A percentile compares a stretch with the other conserved stretches of the same genome.
phyloP scores from a whole-genome alignment of 1,140 invertebrate species.

The Orchesella cincta region DNA sequence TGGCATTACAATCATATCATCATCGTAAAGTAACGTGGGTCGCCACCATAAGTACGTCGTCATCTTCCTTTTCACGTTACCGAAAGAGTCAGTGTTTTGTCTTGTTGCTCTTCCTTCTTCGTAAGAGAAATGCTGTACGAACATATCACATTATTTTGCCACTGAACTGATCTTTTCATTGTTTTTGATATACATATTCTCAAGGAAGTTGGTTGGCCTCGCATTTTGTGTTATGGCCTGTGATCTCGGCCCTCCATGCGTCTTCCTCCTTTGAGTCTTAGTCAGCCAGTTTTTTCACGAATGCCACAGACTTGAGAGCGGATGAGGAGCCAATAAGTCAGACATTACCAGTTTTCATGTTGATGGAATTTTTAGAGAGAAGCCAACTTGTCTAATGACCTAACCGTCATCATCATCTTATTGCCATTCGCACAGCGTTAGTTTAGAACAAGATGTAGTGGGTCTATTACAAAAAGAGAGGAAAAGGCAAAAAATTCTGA shows the following conservation, averaged over 20 bases:
- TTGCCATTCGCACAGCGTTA: not conserved
- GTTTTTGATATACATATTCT: slow-evolving; percentile 9
- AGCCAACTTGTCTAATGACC: slow-evolving; percentile 16
- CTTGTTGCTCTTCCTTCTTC: not conserved
- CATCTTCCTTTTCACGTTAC: not conserved
- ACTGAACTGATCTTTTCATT: too few species aligned
- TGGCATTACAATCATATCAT: slow-evolving; percentile 9
- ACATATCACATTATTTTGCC: too few species aligned
- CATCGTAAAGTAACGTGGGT: not conserved
- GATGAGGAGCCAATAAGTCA: slow-evolving; percentile 9
- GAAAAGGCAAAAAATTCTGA: not conserved
- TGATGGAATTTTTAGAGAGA: slow-evolving; percentile 15
- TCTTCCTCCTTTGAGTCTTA: too few species aligned
- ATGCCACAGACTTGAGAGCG: not conserved
- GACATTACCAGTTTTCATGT: slow-evolving; percentile 20
- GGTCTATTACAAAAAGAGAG: not conserved
- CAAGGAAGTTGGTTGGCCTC: slow-evolving; percentile 13
- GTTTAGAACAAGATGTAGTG: not conserved
- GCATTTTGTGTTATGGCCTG: not conserved
- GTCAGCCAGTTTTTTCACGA: not conserved
- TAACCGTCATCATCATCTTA: slow-evolving; percentile 17
- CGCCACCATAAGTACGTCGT: not conserved
- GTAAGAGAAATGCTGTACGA: too few species aligned
- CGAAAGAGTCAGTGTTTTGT: not conserved
- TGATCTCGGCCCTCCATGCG: not conserved